Percentiles rank a stretch among this genome's conserved stretches.
phyloP scores from a whole-genome alignment of 2,797 vertebrate species.

The Hafferia zeledoni region DNA sequence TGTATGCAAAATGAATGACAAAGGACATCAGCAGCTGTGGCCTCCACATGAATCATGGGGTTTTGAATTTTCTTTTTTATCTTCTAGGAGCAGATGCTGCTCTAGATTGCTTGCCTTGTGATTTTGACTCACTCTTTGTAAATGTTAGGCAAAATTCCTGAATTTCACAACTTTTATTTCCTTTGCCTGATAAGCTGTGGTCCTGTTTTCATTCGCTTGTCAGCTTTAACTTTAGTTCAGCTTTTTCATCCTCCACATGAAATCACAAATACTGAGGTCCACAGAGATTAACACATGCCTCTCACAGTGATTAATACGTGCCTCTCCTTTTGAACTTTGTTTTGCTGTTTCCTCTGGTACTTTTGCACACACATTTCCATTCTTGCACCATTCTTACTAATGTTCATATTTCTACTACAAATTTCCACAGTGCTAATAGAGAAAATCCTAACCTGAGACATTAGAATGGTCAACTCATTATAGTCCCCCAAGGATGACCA shows the following conservation, averaged over 20 bases:
- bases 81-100: neutral
- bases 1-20: neutral
- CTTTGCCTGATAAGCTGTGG: neutral
- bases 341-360: neutral
- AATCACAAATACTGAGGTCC: neutral
- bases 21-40: neutral
- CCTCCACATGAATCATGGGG: neutral
- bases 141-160: neutral
- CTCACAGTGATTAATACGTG: neutral
- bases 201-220: neutral
- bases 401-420: neutral
- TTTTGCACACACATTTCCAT: neutral
- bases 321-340: neutral
- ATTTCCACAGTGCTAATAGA: neutral
- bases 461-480: neutral
- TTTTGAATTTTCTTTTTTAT: neutral
- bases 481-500: neutral
- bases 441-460: neutral
- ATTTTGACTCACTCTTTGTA: neutral
- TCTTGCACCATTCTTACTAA: neutral
- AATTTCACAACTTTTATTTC: constrained; percentile 22
- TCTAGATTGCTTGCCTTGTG: neutral
- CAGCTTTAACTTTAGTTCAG: neutral
- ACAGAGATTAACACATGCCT: neutral
- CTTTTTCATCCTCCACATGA: neutral